These are phyloP conservation scores for Acanthococcus lagerstroemiae DNA, from an alignment of 2,888 invertebrate genomes.

Conservation along the genomic window DNA sequence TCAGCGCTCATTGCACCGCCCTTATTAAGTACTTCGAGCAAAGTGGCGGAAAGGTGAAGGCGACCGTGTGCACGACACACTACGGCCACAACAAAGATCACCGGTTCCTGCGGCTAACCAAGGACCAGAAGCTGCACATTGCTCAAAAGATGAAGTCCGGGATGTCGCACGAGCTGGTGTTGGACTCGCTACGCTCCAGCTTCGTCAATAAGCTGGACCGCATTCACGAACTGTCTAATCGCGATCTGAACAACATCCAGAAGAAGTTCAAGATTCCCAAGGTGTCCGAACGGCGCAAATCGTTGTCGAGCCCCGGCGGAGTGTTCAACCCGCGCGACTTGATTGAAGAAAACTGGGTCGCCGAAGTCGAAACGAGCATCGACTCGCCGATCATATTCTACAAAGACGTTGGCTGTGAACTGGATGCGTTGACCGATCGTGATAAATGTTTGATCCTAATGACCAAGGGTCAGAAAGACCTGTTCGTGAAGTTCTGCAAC, in stretches of 20 bases:
- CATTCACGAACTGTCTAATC: slow-evolving; percentile 33
- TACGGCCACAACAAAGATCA: slow-evolving; percentile 34
- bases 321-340: slow-evolving; percentile 9
- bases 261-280: slow-evolving; percentile 12
- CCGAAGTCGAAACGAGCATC: slow-evolving; percentile 11
- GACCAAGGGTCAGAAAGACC: slow-evolving; percentile 33
- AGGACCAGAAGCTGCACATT: slow-evolving; percentile 32
- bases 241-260: slow-evolving; percentile 35
- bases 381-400: slow-evolving; percentile 18
- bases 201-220: slow-evolving; percentile 34
- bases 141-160: slow-evolving; percentile 34
- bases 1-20: slow-evolving; percentile 34
- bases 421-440: neutral
- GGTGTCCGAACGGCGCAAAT: slow-evolving; percentile 4
- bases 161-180: slow-evolving; percentile 34
- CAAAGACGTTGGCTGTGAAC: neutral
- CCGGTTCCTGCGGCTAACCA: slow-evolving; percentile 31
- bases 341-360: neutral
- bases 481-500: slow-evolving; percentile 29
- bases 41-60: slow-evolving; percentile 29
- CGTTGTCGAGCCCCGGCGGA: neutral
- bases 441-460: slow-evolving; percentile 32
- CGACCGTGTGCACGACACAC: slow-evolving; percentile 32
- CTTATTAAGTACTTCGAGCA: slow-evolving; percentile 31
- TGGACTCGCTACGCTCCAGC: slow-evolving; percentile 34